Percentiles rank a stretch among this genome's conserved stretches.
These are phyloP conservation scores for Odontamblyopus lacepedii DNA, from an alignment of 2,797 vertebrate genomes.

Conservation along the genomic window DNA sequence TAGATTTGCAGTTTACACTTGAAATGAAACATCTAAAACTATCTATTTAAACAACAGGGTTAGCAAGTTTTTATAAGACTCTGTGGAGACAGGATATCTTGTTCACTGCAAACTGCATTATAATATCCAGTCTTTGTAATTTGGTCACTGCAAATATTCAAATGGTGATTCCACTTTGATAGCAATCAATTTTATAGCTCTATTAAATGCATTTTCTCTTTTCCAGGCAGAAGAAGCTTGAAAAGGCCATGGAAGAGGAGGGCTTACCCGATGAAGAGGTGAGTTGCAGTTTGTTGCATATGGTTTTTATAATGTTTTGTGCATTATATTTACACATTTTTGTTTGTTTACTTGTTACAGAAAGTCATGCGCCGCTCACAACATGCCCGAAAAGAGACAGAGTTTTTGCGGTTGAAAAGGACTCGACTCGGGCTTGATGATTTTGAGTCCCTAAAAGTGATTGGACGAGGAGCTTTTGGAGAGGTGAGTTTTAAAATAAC, in stretches of 20 bases:
- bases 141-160: background rate
- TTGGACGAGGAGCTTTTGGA: slow-evolving; percentile 96
- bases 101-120: background rate
- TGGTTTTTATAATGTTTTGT: background rate
- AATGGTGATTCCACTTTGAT: background rate
- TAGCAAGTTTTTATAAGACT: no score
- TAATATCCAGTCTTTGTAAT: background rate
- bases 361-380: slow-evolving; percentile 94
- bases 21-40: no score
- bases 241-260: slow-evolving; percentile 98
- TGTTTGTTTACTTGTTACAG: slow-evolving; percentile 64
- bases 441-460: slow-evolving; percentile 97
- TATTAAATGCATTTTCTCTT: background rate
- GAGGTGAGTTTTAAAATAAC: slow-evolving; percentile 77
- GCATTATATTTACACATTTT: background rate
- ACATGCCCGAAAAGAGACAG: slow-evolving; percentile 96
- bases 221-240: slow-evolving; percentile 94
- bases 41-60: background rate
- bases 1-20: no score
- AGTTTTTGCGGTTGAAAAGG: slow-evolving; percentile 94
- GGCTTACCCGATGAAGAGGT: slow-evolving; percentile 96
- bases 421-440: slow-evolving; percentile 94
- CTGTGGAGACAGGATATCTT: background rate
- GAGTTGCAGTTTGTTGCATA: slow-evolving; percentile 8
- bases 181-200: background rate